These are phyloP conservation scores for Hippoglossus stenolepis DNA, from an alignment of 2,113 vertebrate genomes.

Conservation along the genomic window DNA sequence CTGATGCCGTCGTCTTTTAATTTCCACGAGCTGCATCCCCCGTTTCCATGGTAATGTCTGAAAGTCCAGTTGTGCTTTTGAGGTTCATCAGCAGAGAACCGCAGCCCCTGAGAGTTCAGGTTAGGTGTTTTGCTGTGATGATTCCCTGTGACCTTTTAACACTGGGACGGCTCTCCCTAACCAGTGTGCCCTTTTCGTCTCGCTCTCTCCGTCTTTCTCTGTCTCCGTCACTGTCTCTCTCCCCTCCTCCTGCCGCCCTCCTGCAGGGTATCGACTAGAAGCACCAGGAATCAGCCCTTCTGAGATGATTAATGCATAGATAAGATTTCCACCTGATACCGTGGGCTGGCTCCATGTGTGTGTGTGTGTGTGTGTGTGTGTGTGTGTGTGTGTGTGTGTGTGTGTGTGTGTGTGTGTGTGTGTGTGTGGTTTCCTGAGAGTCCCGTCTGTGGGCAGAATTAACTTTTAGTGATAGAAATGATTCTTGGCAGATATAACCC, in stretches of 20 bases:
- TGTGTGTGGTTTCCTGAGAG: neutral
- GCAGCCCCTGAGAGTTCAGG: neutral
- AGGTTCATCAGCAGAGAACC: neutral
- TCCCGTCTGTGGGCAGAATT: conserved; percentile 6
- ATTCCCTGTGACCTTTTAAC: neutral
- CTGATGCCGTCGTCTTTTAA: too few species aligned
- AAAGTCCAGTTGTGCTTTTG: neutral
- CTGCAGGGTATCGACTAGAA: conserved; percentile 63
- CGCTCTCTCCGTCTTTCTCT: conserved; percentile 31
- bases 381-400: neutral
- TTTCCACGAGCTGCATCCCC: too few species aligned
- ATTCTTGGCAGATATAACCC: conserved; percentile 29
- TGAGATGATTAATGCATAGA: conserved; percentile 66
- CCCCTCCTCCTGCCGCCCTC: conserved; percentile 14
- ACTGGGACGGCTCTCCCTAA: neutral
- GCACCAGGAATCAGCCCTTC: conserved; percentile 56
- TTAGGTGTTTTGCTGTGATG: neutral
- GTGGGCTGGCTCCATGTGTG: neutral
- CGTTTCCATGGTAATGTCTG: neutral
- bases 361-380: neutral
- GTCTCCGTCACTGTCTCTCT: neutral
- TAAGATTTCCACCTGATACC: conserved; percentile 53
- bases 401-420: neutral
- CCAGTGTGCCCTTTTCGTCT: conserved; percentile 49
- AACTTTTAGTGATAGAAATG: conserved; percentile 6